phyloP scores from a whole-genome alignment of 2,797 vertebrate genomes.

The Amblyopsis hoosieri region DNA sequence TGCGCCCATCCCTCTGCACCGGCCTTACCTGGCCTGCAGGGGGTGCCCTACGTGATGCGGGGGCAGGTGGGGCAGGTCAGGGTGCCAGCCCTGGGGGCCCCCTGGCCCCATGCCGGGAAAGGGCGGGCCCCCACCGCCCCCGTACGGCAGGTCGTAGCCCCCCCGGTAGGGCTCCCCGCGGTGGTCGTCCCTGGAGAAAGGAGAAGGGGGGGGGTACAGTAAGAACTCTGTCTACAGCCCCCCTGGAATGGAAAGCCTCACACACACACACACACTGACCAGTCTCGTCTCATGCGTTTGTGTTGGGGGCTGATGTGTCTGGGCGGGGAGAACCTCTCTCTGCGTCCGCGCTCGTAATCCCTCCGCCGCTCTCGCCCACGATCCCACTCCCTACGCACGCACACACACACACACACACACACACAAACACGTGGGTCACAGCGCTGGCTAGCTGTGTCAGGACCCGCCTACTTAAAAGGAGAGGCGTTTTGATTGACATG shows the following conservation, averaged over 20 bases:
- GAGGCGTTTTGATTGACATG: no score
- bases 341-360: slow-evolving; percentile 83
- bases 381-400: slow-evolving; percentile 82
- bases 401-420: background rate
- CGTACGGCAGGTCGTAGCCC: slow-evolving; percentile 83
- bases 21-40: slow-evolving; percentile 83
- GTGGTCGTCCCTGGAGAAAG: slow-evolving; percentile 80
- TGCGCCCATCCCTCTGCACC: background rate
- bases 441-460: no score
- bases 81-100: slow-evolving; percentile 83
- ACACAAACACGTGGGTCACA: background rate
- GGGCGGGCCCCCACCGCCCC: slow-evolving; percentile 77
- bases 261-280: slow-evolving; percentile 69
- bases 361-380: slow-evolving; percentile 82
- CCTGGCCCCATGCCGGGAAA: slow-evolving; percentile 56
- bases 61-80: slow-evolving; percentile 83
- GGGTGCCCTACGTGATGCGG: slow-evolving; percentile 80
- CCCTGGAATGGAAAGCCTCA: background rate
- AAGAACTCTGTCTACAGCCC: background rate
- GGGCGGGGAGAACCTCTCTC: slow-evolving; percentile 84
- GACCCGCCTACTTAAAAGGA: no score
- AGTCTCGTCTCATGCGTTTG: slow-evolving; percentile 87
- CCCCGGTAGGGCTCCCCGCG: slow-evolving; percentile 83
- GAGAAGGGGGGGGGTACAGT: background rate
- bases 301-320: slow-evolving; percentile 86